phyloP scores from a whole-genome alignment of 2,888 invertebrate species.

The Melinopterus prodromus region DNA sequence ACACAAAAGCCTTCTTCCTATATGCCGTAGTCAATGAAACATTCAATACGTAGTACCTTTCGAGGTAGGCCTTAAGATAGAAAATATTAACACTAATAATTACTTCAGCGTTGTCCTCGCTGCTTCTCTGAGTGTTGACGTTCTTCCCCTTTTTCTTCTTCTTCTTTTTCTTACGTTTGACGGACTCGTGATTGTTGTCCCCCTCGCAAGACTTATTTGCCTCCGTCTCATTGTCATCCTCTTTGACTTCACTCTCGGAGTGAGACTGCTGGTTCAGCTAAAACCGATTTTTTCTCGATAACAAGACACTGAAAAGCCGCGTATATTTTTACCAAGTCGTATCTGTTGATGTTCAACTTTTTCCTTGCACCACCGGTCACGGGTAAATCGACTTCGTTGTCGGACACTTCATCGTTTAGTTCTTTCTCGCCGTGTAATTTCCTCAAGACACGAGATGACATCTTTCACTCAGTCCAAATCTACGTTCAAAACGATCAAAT shows the following conservation, averaged over 20 bases:
- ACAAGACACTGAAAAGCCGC: not conserved
- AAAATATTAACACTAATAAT: constrained; percentile 30
- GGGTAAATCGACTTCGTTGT: constrained; percentile 64
- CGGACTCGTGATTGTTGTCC: constrained; percentile 60
- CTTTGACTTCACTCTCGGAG: constrained; percentile 75
- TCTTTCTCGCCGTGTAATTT: constrained; percentile 70
- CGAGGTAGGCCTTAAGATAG: constrained; percentile 27
- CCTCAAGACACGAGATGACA: constrained; percentile 73
- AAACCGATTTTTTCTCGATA: constrained; percentile 19
- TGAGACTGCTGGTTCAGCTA: constrained; percentile 73
- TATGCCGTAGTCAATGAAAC: too few relatives aligned
- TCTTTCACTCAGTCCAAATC: constrained; percentile 47
- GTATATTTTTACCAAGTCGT: constrained; percentile 69
- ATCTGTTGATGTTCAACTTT: constrained; percentile 71
- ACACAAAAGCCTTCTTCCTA: not conserved
- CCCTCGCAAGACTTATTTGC: constrained; percentile 65
- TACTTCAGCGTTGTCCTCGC: constrained; percentile 72
- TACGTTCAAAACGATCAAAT: constrained; percentile 7
- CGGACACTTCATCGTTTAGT: constrained; percentile 62
- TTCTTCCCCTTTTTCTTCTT: constrained; percentile 70
- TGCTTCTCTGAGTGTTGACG: constrained; percentile 63
- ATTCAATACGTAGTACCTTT: too few relatives aligned
- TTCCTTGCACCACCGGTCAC: constrained; percentile 64
- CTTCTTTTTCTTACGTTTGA: constrained; percentile 69
- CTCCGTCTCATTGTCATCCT: constrained; percentile 72